Percentiles rank a stretch among this genome's conserved stretches.
Evolutionary conservation across 2,113 vertebrate species (phyloP).

Genomic region (Heterochromis multidens): DNA sequence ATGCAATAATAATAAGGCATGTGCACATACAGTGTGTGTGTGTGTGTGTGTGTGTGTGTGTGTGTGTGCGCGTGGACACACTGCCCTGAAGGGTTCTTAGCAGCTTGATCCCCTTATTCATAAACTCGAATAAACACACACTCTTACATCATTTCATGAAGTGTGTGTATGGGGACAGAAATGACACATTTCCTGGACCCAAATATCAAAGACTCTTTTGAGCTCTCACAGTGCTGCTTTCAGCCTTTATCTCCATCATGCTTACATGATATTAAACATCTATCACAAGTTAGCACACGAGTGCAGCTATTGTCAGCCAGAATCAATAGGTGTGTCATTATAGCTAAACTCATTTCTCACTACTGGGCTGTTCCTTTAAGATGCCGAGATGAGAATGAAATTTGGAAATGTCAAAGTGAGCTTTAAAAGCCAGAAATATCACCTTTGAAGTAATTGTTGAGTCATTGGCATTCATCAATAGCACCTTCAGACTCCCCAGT

Average conservation of each 20-base stretch:
- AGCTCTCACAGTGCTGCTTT: not conserved
- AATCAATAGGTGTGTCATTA: not conserved
- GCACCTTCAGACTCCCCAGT: not conserved
- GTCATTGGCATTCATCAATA: slow-evolving; percentile 15
- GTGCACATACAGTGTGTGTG: not conserved
- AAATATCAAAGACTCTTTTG: not conserved
- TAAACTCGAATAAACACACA: not conserved
- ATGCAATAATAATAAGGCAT: not conserved
- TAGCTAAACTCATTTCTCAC: not conserved
- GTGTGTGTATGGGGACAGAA: not conserved
- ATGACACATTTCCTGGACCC: not conserved
- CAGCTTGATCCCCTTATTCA: slow-evolving; percentile 2
- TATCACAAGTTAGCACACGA: not conserved
- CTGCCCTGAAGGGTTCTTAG: not conserved
- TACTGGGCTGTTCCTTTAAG: not conserved
- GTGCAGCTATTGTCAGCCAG: not conserved
- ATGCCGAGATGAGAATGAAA: not conserved
- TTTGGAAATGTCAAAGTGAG: slow-evolving; percentile 26
- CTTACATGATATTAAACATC: not conserved
- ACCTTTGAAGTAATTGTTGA: slow-evolving; percentile 3
- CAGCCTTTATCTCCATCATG: not conserved
- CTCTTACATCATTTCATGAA: not conserved
- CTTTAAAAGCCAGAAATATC: slow-evolving; percentile 16
- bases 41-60: not conserved
- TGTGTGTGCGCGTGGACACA: not conserved